Percentiles rank a stretch among this genome's conserved stretches.
Evolutionary conservation across 1,140 invertebrate genomes (phyloP).

Genomic region (Oreohelix idahoensis): DNA sequence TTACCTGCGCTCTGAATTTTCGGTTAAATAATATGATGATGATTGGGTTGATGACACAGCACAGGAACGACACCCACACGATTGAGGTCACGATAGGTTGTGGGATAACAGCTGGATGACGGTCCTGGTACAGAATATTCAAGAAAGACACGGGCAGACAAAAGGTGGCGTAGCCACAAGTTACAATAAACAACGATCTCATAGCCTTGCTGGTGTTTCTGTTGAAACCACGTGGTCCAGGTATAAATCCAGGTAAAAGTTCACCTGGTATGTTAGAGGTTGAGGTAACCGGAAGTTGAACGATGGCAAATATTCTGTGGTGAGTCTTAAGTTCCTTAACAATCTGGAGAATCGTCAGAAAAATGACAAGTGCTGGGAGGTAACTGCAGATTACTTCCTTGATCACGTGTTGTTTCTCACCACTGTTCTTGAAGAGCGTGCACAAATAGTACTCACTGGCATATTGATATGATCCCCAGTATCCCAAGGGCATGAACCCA

Average conservation of each 20-base stretch:
- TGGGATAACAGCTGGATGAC: background rate
- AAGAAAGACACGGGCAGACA: constrained; percentile 40
- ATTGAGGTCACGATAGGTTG: constrained; percentile 13
- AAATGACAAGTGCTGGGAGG: constrained; percentile 38
- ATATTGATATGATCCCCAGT: constrained; percentile 33
- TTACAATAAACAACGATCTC: constrained; percentile 44
- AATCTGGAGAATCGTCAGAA: constrained; percentile 37
- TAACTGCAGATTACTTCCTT: constrained; percentile 43
- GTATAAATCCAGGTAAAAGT: background rate
- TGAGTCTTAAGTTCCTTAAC: constrained; percentile 43
- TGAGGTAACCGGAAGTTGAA: constrained; percentile 29
- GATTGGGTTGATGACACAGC: constrained; percentile 47
- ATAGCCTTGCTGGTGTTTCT: constrained; percentile 44
- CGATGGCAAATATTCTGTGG: constrained; percentile 45
- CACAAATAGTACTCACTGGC: constrained; percentile 23
- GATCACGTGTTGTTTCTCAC: background rate
- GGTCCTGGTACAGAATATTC: constrained; percentile 19
- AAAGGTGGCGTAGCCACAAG: constrained; percentile 33
- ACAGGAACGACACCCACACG: constrained; percentile 49
- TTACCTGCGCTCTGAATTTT: constrained; percentile 41
- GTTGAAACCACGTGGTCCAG: constrained; percentile 11
- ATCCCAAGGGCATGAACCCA: constrained; percentile 31
- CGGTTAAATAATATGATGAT: constrained; percentile 48
- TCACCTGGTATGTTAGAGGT: background rate
- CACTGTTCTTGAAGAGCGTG: constrained; percentile 1